Percentiles rank a stretch among this genome's conserved stretches.
Evolutionary conservation across 2,888 invertebrate species (phyloP).

Genomic region (Deilephila porcellus): DNA sequence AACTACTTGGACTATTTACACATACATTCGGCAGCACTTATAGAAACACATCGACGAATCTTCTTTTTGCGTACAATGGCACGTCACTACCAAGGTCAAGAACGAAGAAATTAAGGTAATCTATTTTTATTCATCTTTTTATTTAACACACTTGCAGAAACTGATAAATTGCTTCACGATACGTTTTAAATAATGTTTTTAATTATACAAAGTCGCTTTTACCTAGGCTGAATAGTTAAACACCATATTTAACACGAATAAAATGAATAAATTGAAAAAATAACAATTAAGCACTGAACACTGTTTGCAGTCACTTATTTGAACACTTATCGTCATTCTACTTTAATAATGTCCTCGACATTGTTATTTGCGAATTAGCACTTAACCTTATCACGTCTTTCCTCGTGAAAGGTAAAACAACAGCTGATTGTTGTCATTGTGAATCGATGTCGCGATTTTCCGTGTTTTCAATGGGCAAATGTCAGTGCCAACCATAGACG

Average conservation of each 20-base stretch:
- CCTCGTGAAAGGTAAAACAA: slow-evolving; percentile 44
- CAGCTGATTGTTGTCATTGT: slow-evolving; percentile 49
- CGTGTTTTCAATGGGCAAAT: slow-evolving; percentile 20
- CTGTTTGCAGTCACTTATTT: slow-evolving; percentile 5
- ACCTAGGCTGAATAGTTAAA: background rate
- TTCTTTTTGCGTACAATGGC: slow-evolving; percentile 8
- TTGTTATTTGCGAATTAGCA: slow-evolving; percentile 19
- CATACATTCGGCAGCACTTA: background rate
- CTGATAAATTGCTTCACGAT: background rate
- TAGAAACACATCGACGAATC: background rate
- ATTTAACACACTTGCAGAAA: background rate
- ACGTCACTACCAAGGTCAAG: slow-evolving; percentile 23
- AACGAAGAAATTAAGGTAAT: slow-evolving; percentile 4
- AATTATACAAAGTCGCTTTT: background rate
- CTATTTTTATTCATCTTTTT: background rate
- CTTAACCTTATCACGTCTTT: slow-evolving; percentile 33
- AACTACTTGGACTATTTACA: background rate
- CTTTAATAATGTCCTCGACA: background rate
- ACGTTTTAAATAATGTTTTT: background rate
- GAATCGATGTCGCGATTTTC: slow-evolving; percentile 22
- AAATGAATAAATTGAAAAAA: background rate
- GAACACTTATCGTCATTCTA: background rate
- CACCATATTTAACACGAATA: background rate
- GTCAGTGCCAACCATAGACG: background rate
- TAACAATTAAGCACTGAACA: background rate